A percentile compares a stretch with the other conserved stretches of the same genome.
These are phyloP conservation scores for Anastrepha ludens DNA, from an alignment of 1,140 invertebrate species.

Conservation along the genomic window DNA sequence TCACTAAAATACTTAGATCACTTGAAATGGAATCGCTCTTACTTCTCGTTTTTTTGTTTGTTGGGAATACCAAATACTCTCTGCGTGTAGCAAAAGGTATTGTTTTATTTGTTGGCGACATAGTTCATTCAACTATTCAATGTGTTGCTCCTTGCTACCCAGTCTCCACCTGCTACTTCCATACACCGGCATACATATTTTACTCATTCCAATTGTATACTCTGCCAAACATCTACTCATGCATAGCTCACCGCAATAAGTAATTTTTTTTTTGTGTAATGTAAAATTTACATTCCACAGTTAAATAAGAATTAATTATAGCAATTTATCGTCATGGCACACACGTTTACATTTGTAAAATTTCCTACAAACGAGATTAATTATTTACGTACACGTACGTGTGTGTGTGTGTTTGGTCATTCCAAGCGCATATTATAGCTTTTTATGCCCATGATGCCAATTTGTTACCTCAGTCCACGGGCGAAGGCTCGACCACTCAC, in stretches of 20 bases:
- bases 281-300: slow-evolving; percentile 19
- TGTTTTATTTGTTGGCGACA: not conserved
- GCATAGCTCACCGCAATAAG: not conserved
- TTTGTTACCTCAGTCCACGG: slow-evolving; percentile 67
- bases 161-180: not conserved
- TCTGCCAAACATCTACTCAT: not conserved
- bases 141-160: not conserved
- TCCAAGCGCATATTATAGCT: slow-evolving; percentile 51
- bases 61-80: not conserved
- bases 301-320: slow-evolving; percentile 39
- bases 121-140: not conserved
- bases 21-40: too few species aligned
- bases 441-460: slow-evolving; percentile 63
- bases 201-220: not conserved
- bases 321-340: not conserved
- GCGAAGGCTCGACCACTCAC: not conserved
- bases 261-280: not conserved
- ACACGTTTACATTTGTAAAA: not conserved
- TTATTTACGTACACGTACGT: slow-evolving; percentile 14
- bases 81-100: not conserved
- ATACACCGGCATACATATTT: not conserved
- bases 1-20: too few species aligned
- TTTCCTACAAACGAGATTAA: not conserved
- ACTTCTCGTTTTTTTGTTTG: too few species aligned
- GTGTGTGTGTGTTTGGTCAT: not conserved